Evolutionary conservation across 2,888 invertebrate species (phyloP), one percentile per base, ranked within the genome.

Genomic region (Campoplex nolae): DNA sequence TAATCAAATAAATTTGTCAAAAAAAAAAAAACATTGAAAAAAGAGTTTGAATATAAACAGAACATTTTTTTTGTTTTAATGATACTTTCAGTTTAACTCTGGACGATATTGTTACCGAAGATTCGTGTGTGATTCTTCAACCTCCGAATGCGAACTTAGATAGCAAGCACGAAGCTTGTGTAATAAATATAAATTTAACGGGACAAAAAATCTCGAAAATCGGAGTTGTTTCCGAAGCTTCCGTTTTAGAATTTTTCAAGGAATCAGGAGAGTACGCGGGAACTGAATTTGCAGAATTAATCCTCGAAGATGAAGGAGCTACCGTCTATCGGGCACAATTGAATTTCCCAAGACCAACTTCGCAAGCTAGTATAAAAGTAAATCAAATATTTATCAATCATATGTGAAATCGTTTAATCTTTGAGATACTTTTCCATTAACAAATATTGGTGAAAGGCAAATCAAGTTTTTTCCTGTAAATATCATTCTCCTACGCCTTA

Each of bases 191-290:
- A 38, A 92, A 92, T 86, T 58, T 93, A 48, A 91, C 84, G 42
- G 92, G 88, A 73, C 91, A 93, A 71, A 92, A 88, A 87, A 94
- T 95, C 74, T 90, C 91, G 11, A 91, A 92, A 32, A 92, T 95
- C 16, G 93, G 93, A 35, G 83, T 95, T 65, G 94, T 94, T 56
- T 95, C 95, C 4, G 95, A 95, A 91, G 95, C 94, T 13, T 93
- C 93, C 16, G 92, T 95, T n/a, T 88, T 95, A 79, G 95, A 95
- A 90, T 91, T 95, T 84, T 95, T 94, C 88, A 95, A 95, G 79
- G 93, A 94, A 86, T 93, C 89, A 80, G 95, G 94, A 56, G 95
- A 95, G 90, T 95, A 95, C 87, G 90, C 94, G 3, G 92, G 90
- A 11, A 95, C 95, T 23, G 88, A 90, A 54, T 92, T 92, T 82